These are phyloP conservation scores for Pantherophis vulpinus DNA, from an alignment of 2,797 vertebrate species.

Conservation along the genomic window DNA sequence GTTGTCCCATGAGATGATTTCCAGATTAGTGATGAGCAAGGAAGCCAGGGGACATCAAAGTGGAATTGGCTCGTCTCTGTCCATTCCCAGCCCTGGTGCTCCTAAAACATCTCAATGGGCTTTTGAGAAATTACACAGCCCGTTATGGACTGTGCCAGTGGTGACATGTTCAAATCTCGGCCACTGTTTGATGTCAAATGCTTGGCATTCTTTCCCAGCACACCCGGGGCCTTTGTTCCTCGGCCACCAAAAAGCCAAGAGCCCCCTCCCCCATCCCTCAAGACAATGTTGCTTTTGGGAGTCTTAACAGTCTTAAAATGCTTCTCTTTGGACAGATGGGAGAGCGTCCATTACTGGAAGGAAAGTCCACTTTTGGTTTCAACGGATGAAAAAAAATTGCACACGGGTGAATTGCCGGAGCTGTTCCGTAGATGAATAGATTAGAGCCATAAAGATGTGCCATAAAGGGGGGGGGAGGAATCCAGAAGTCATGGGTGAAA, in stretches of 20 bases:
- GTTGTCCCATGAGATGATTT: background rate
- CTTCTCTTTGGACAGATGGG: background rate
- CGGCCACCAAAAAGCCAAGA: background rate
- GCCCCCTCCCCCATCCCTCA: background rate
- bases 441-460: no score
- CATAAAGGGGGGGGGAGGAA: accelerated
- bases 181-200: conserved; percentile 56
- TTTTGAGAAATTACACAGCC: conserved; percentile 30
- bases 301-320: background rate
- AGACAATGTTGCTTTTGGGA: conserved; percentile 9
- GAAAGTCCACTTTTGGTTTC: conserved; percentile 5
- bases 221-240: conserved; percentile 60
- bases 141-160: conserved; percentile 3
- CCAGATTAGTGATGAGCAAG: background rate
- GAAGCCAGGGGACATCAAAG: background rate
- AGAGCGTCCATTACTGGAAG: accelerated
- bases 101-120: background rate
- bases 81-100: accelerated
- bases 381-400: conserved; percentile 34
- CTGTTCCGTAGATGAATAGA: background rate
- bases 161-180: conserved; percentile 52
- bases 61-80: background rate
- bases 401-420: background rate
- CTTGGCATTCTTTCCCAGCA: conserved; percentile 59
- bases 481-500: no score